Base-by-base conservation (phyloP, 2,888 invertebrate species). In the Papilio elwesi region DNA sequence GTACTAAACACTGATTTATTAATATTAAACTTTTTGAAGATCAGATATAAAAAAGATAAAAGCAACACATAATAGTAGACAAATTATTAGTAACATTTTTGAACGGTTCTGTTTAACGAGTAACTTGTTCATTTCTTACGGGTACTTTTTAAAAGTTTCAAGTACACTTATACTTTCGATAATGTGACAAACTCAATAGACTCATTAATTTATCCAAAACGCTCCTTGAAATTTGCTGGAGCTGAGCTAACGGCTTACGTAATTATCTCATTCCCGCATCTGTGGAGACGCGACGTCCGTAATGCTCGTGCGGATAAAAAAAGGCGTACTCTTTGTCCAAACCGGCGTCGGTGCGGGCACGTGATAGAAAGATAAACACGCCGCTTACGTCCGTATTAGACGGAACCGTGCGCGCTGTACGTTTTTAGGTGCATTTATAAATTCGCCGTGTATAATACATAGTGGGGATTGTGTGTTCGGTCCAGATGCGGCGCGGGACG, bases 401-500 rank as follows among this genome's bases (percentile, higher is more conserved):
- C 26, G 67, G 75, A 72, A 68, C 64, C 70, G 70, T 75, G 74
- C 74, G 74, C 71, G 71, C 75, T 74, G 70, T 74, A 75, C 78
- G 76, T 79, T 79, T 62, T 81, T 79, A 76, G 80, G 78, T 83
- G 83, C 81, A 83, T 81, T 81, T 81, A 81, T 82, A 82, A 82
- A 80, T 79, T 77, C 75, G 75, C 75, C 79, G 78, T 76, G 77
- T 82, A 80, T 77, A 70, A 76, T 75, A 78, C 78, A 15, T 62
- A n/a, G 43, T 9, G 59, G 75, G 74, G 77, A 78, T 81, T 80
- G 75, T 78, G 74, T 71, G 77, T 81, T 85, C 85, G 84, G 87
- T 87, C 89, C 91, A 92, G 92, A 91, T 92, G 92, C 87, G 90
- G 84, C 81, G 80, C 83, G 83, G 89, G 89, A 86, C 89, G 80